Conservation (phyloP, 1,140 invertebrate genomes). For the Pemphigus obesinymphae region DNA sequence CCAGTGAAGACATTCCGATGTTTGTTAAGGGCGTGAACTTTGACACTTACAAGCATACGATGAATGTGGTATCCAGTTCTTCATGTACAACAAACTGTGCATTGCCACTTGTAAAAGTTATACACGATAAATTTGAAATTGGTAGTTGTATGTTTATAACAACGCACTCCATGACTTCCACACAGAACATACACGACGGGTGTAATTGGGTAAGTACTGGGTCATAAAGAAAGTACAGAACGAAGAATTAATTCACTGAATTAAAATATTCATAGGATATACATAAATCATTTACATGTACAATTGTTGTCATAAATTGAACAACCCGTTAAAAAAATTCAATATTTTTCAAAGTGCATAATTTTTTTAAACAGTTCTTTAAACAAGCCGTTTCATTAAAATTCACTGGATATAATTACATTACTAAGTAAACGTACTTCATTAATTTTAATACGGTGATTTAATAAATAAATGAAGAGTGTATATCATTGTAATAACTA, state of each 20-base stretch:
- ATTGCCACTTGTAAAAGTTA: slow-evolving; percentile 78
- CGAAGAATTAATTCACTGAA: not conserved
- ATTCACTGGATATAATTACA: too few relatives aligned
- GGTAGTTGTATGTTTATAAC: slow-evolving; percentile 80
- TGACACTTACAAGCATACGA: slow-evolving; percentile 57
- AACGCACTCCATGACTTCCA: slow-evolving; percentile 69
- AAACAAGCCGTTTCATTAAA: too few relatives aligned
- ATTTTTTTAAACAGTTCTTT: too few relatives aligned
- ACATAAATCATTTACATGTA: too few relatives aligned
- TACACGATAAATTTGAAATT: slow-evolving; percentile 77
- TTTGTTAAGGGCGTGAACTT: slow-evolving; percentile 73
- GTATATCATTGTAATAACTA: too few relatives aligned
- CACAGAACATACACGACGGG: slow-evolving; percentile 72
- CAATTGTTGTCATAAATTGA: too few relatives aligned
- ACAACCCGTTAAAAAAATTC: too few relatives aligned
- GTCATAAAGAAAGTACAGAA: too few relatives aligned
- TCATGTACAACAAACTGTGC: slow-evolving; percentile 86
- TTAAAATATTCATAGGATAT: too few relatives aligned
- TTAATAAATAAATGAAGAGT: slow-evolving; percentile 47
- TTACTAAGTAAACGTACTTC: too few relatives aligned
- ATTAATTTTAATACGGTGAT: not conserved
- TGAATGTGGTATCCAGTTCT: slow-evolving; percentile 68
- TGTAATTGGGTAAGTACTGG: slow-evolving; percentile 55
- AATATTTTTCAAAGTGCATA: too few relatives aligned
- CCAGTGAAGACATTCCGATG: slow-evolving; percentile 70